These are phyloP conservation scores for Candidula unifasciata DNA, from an alignment of 2,888 invertebrate species.

Conservation along the genomic window DNA sequence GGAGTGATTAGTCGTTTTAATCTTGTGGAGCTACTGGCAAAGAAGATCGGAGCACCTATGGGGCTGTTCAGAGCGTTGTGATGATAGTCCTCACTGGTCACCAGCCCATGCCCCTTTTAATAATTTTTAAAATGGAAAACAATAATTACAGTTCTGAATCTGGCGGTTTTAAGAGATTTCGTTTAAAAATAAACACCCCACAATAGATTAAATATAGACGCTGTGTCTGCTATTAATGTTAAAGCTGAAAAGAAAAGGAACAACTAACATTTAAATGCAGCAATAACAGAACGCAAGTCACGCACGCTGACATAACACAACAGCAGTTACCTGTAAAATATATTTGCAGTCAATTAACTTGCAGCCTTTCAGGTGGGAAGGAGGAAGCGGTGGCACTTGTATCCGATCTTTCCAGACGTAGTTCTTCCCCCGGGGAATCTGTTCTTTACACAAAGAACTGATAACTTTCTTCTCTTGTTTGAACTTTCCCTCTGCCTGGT, in stretches of 20 bases:
- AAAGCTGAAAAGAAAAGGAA: neutral
- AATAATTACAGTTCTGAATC: no score
- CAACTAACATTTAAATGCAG: neutral
- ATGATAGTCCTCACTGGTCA: no score
- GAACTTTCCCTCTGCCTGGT: conserved; percentile 54
- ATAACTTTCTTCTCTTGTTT: conserved; percentile 58
- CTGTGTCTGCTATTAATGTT: no score
- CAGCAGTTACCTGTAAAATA: conserved; percentile 51
- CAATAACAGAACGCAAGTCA: neutral
- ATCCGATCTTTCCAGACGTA: conserved; percentile 53
- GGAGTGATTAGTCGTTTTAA: no score
- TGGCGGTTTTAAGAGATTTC: no score
- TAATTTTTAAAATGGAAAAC: no score
- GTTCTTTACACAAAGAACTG: conserved; percentile 50
- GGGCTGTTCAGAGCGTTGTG: no score
- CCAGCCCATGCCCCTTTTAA: no score
- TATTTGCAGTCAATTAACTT: conserved; percentile 57
- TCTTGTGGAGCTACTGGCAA: no score
- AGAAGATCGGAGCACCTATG: no score
- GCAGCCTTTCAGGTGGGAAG: conserved; percentile 56
- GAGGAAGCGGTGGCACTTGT: conserved; percentile 55
- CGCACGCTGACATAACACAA: neutral
- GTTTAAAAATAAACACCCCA: no score
- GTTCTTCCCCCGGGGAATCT: conserved; percentile 51
- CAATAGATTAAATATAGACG: no score